phyloP scores from a whole-genome alignment of 2,797 vertebrate species.

The Xyrichtys novacula region DNA sequence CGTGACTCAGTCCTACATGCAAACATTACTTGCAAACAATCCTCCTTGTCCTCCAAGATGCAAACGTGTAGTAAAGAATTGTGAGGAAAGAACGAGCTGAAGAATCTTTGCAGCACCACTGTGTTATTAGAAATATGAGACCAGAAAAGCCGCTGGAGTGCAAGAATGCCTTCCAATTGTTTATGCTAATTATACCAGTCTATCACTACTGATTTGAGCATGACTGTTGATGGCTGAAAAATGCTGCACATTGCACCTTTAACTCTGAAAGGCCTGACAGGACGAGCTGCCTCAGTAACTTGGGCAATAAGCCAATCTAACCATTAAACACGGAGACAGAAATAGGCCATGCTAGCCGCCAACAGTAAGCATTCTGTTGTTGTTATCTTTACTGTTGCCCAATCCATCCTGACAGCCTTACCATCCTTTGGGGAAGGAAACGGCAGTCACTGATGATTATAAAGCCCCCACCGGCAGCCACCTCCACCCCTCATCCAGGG shows the following conservation, averaged over 20 bases:
- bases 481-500: constrained; percentile 66
- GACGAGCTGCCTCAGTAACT: constrained; percentile 63
- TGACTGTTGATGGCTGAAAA: constrained; percentile 65
- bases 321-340: constrained; percentile 78
- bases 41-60: not conserved
- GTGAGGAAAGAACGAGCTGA: not conserved
- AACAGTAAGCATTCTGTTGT: constrained; percentile 76
- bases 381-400: constrained; percentile 77
- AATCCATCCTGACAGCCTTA: constrained; percentile 84
- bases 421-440: constrained; percentile 82
- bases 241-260: constrained; percentile 65
- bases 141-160: constrained; percentile 15
- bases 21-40: not conserved
- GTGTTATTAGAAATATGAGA: constrained; percentile 19
- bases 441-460: constrained; percentile 81
- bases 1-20: not conserved
- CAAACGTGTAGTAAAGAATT: not conserved
- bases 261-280: constrained; percentile 53
- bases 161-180: constrained; percentile 42
- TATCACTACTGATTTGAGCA: constrained; percentile 66
- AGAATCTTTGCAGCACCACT: constrained; percentile 1
- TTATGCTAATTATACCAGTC: constrained; percentile 63
- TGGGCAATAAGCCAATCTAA: constrained; percentile 67
- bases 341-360: constrained; percentile 76
- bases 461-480: constrained; percentile 56